These are phyloP conservation scores for Seriola aureovittata DNA, from an alignment of 2,113 vertebrate genomes.

Conservation along the genomic window DNA sequence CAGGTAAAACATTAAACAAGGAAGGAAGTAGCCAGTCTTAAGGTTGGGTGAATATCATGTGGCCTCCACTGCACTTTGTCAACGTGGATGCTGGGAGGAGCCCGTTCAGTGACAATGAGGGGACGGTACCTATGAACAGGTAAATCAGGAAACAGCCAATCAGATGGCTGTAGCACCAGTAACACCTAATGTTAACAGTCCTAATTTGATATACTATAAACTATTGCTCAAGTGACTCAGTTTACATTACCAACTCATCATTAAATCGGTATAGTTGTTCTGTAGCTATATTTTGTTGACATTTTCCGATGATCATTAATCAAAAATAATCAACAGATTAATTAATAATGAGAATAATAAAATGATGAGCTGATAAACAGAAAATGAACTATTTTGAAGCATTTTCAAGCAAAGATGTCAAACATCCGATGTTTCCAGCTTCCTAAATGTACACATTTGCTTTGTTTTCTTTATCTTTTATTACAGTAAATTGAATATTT, in stretches of 20 bases:
- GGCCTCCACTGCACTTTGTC: neutral
- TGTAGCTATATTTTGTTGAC: neutral
- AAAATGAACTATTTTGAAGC: neutral
- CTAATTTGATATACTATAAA: neutral
- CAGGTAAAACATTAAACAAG: neutral
- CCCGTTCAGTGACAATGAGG: neutral
- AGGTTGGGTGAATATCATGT: too few species aligned
- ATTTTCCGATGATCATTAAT: too few species aligned
- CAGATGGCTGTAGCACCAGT: neutral
- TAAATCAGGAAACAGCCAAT: conserved; percentile 53
- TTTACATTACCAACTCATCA: neutral
- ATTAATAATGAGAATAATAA: too few species aligned
- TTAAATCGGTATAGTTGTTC: too few species aligned
- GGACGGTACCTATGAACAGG: conserved; percentile 31
- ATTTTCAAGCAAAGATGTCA: neutral
- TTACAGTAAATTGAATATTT: neutral
- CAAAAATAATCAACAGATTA: too few species aligned
- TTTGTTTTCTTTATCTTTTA: neutral
- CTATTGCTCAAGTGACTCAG: neutral
- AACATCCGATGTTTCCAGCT: too few species aligned
- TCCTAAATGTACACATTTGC: too few species aligned
- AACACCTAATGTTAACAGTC: neutral
- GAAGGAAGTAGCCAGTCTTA: conserved; percentile 1
- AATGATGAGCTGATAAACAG: neutral
- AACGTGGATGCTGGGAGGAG: conserved; percentile 63